These are phyloP conservation scores for Scytalopus superciliaris DNA, from an alignment of 2,113 vertebrate species.

Conservation along the genomic window DNA sequence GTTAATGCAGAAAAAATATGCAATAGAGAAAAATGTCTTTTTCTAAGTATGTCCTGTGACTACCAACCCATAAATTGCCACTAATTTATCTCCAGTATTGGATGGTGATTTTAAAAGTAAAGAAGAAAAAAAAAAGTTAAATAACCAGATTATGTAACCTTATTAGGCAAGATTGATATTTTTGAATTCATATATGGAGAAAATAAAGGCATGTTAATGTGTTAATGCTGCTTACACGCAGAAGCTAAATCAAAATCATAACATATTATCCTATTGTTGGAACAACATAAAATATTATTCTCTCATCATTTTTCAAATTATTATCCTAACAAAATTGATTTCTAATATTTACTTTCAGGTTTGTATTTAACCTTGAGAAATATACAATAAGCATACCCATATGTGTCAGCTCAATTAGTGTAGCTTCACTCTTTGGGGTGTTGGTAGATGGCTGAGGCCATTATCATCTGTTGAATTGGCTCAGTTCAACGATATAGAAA, in stretches of 20 bases:
- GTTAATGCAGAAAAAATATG: slow-evolving; percentile 3
- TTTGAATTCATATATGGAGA: neutral
- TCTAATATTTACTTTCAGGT: neutral
- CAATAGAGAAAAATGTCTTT: neutral
- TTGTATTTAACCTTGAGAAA: neutral
- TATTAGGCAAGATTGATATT: neutral
- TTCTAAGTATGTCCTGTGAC: neutral
- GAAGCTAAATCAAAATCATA: neutral
- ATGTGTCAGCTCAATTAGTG: neutral
- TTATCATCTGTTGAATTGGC: neutral
- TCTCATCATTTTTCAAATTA: neutral
- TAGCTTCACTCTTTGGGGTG: neutral
- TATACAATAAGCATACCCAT: neutral
- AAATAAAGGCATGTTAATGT: neutral
- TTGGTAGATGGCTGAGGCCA: neutral
- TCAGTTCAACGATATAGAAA: neutral
- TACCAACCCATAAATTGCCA: neutral
- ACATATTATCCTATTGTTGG: neutral
- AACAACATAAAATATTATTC: neutral
- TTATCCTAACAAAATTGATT: neutral
- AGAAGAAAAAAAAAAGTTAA: neutral
- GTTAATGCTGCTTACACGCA: neutral
- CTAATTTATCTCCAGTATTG: neutral
- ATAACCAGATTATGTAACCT: neutral
- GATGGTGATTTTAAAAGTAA: neutral